phyloP scores from a whole-genome alignment of 2,888 invertebrate species.

The Dasysyrphus albostriatus region DNA sequence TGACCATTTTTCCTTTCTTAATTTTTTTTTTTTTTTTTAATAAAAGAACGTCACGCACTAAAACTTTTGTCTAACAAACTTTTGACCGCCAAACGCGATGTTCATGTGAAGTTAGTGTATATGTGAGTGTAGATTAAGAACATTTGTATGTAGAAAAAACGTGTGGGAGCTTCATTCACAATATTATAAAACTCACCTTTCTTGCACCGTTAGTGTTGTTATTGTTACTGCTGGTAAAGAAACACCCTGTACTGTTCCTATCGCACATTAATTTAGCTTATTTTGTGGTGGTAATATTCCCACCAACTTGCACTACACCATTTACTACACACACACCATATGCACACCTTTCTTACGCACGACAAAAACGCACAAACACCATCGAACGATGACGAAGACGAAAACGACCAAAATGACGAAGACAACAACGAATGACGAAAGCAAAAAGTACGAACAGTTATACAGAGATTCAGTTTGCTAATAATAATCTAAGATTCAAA shows the following conservation, averaged over 20 bases:
- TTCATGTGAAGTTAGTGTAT: not conserved
- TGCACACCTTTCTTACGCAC: conserved; percentile 27
- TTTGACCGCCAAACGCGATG: conserved; percentile 52
- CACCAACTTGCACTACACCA: conserved; percentile 65
- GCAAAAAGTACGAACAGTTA: conserved; percentile 21
- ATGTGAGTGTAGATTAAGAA: not conserved
- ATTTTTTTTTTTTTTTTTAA: conserved; percentile 23
- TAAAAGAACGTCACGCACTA: conserved; percentile 63
- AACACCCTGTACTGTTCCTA: conserved; percentile 89
- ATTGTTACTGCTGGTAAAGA: conserved; percentile 84
- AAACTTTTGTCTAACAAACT: conserved; percentile 35
- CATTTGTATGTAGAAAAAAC: not conserved
- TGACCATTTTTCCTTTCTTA: conserved; percentile 45
- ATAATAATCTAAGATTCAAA: conserved; percentile 58
- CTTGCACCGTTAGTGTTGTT: conserved; percentile 83
- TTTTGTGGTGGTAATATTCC: conserved; percentile 67
- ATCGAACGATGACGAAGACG: not conserved
- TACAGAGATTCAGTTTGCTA: conserved; percentile 54
- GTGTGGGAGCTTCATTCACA: conserved; percentile 67
- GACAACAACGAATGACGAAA: not conserved
- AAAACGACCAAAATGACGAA: not conserved
- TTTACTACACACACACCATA: conserved; percentile 50
- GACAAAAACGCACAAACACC: conserved; percentile 32
- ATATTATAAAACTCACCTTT: conserved; percentile 80
- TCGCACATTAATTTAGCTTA: conserved; percentile 86